Percentiles rank a stretch among this genome's conserved stretches.
These are phyloP conservation scores for Cotesia chilonis DNA, from an alignment of 1,140 invertebrate species.

Conservation along the genomic window DNA sequence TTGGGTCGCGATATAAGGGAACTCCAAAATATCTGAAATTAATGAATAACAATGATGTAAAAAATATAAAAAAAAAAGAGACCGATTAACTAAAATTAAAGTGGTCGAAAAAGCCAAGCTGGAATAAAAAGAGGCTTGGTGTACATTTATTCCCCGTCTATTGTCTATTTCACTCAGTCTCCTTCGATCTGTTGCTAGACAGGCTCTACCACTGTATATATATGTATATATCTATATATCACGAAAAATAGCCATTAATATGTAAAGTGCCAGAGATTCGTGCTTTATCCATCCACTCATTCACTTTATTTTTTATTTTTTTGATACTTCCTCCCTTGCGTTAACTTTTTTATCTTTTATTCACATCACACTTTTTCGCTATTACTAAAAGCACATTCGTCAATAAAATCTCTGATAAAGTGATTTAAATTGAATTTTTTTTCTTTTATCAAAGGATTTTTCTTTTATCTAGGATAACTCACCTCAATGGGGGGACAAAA, in stretches of 20 bases:
- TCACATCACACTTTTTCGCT: neutral
- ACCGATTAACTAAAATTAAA: slow-evolving; percentile 7
- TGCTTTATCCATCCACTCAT: slow-evolving; percentile 26
- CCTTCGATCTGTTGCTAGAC: neutral
- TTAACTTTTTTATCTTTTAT: neutral
- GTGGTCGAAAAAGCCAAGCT: slow-evolving; percentile 13
- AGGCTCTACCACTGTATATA: neutral
- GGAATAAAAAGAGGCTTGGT: neutral
- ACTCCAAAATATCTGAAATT: slow-evolving; percentile 11
- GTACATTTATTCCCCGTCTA: slow-evolving; percentile 25
- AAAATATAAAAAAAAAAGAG: neutral
- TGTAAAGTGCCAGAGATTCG: slow-evolving; percentile 22
- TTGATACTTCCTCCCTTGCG: neutral
- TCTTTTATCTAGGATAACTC: neutral
- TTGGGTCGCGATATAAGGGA: neutral
- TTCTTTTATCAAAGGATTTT: slow-evolving; percentile 11
- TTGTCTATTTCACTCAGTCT: slow-evolving; percentile 26
- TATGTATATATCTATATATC: neutral
- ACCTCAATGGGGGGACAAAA: neutral
- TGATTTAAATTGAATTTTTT: slow-evolving; percentile 28
- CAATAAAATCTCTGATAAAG: neutral
- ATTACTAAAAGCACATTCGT: neutral
- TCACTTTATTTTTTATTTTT: slow-evolving; percentile 4
- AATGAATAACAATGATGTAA: slow-evolving; percentile 33
- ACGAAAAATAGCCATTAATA: slow-evolving; percentile 35